These are phyloP conservation scores for Holacanthus passer DNA, from an alignment of 2,113 vertebrate genomes.

Conservation along the genomic window DNA sequence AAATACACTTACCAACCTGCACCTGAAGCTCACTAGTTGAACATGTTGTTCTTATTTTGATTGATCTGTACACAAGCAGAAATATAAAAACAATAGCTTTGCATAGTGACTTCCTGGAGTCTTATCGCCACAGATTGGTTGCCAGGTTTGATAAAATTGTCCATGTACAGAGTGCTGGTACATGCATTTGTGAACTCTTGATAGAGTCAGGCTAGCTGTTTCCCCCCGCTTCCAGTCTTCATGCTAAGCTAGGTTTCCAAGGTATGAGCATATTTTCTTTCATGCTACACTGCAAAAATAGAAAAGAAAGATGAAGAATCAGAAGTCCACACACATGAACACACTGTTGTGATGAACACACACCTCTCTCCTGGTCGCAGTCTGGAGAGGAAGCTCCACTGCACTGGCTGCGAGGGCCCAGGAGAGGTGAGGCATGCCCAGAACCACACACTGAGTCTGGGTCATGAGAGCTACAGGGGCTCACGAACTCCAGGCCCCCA, in stretches of 20 bases:
- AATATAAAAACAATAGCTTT: neutral
- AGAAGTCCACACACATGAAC: neutral
- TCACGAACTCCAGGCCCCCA: slow-evolving; percentile 85
- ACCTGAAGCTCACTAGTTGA: neutral
- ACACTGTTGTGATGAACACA: slow-evolving; percentile 46
- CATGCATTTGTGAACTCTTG: no score
- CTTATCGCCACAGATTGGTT: neutral
- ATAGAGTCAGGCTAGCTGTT: neutral
- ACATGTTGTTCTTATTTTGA: neutral
- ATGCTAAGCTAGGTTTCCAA: neutral
- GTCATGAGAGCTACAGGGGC: slow-evolving; percentile 69
- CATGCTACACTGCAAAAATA: neutral
- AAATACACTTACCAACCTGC: neutral
- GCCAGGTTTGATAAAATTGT: neutral
- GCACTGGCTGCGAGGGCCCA: slow-evolving; percentile 96
- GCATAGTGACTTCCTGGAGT: neutral
- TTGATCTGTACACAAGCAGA: neutral
- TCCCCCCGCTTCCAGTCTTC: neutral
- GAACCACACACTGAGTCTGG: slow-evolving; percentile 87
- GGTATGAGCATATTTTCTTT: neutral
- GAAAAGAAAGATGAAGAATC: neutral
- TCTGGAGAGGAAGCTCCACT: slow-evolving; percentile 98
- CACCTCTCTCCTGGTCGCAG: slow-evolving; percentile 95
- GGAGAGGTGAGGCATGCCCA: slow-evolving; percentile 86
- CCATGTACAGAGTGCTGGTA: neutral